phyloP scores from a whole-genome alignment of 1,140 invertebrate species.

The Ceratosolen fusciceps region DNA sequence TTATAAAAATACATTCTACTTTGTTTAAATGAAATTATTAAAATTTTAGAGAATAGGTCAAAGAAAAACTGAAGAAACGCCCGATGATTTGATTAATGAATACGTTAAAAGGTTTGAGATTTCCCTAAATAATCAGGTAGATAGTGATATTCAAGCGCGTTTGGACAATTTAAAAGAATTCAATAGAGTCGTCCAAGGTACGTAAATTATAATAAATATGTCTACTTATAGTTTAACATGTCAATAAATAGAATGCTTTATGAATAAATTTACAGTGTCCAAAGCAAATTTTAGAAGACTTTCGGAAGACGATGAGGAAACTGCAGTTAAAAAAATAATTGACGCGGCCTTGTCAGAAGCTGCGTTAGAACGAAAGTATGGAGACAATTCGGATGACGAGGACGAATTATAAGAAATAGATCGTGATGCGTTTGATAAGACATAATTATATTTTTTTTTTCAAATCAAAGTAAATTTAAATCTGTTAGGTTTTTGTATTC shows the following conservation, averaged over 20 bases:
- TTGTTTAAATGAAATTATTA: conserved; percentile 11
- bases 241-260: not conserved
- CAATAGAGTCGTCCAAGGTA: conserved; percentile 56
- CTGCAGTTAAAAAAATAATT: conserved; percentile 60
- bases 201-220: not conserved
- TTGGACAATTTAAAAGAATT: conserved; percentile 56
- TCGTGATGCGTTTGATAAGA: conserved; percentile 26
- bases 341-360: conserved; percentile 63
- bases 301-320: conserved; percentile 57
- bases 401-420: conserved; percentile 58
- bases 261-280: not conserved
- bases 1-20: not conserved
- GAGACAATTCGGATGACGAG: conserved; percentile 45
- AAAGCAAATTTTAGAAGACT: conserved; percentile 6
- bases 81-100: conserved; percentile 64
- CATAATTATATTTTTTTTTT: not conserved
- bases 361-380: conserved; percentile 60
- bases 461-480: not conserved
- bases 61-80: conserved; percentile 63
- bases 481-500: not conserved
- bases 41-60: conserved; percentile 59
- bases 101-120: conserved; percentile 61
- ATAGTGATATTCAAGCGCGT: conserved; percentile 56
- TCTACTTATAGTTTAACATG: not conserved
- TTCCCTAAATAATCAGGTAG: conserved; percentile 45